These are phyloP conservation scores for Astreopora myriophthalma DNA, from an alignment of 64 coral and sea anemone species.

Conservation along the genomic window DNA sequence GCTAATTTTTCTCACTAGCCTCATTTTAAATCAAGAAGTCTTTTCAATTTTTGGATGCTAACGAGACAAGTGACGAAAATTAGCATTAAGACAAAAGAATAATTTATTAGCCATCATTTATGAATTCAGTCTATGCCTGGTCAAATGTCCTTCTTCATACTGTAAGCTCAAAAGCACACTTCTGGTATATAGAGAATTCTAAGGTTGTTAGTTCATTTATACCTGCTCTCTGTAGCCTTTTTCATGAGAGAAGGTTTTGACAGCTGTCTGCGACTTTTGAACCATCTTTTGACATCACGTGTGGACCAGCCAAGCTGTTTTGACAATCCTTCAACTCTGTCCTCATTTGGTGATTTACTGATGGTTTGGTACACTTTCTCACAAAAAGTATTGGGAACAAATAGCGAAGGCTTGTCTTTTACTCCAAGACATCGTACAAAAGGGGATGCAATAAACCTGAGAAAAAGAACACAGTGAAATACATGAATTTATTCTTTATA, in stretches of 20 bases:
- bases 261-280: slow-evolving; percentile 63
- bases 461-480: no score
- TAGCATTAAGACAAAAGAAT: no score
- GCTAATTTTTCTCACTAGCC: no score
- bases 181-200: no score
- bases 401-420: slow-evolving; percentile 61
- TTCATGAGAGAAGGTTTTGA: slow-evolving; percentile 72
- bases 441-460: slow-evolving; percentile 86
- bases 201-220: not conserved
- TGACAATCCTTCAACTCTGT: slow-evolving; percentile 64
- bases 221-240: slow-evolving; percentile 90
- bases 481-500: no score
- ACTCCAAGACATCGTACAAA: slow-evolving; percentile 73
- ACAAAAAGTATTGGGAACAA: slow-evolving; percentile 73
- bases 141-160: no score
- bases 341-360: slow-evolving; percentile 52
- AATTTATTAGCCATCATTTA: no score
- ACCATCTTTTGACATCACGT: slow-evolving; percentile 85
- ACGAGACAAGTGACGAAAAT: no score
- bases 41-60: no score
- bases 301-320: slow-evolving; percentile 84
- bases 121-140: no score
- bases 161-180: no score
- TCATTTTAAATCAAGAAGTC: no score
- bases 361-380: slow-evolving; percentile 85